Conservation (phyloP, 2,888 invertebrate genomes). For the Proisotoma minuta region DNA sequence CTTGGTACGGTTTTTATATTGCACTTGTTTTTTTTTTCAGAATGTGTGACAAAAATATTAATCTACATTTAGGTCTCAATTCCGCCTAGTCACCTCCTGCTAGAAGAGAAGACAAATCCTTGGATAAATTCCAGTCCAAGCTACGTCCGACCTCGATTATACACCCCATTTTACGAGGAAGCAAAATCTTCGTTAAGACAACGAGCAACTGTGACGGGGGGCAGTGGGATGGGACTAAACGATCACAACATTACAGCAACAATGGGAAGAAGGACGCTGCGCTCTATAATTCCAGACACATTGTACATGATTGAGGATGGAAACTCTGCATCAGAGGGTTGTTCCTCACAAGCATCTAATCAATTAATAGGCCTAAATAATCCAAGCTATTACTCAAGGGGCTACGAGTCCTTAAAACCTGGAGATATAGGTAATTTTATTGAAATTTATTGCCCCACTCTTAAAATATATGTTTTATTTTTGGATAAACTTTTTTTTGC, state of each 20-base stretch:
- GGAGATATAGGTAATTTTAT: slow-evolving; percentile 10
- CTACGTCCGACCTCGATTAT: slow-evolving; percentile 75
- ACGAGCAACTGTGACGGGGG: slow-evolving; percentile 18
- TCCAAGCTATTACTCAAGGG: slow-evolving; percentile 6
- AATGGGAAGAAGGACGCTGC: slow-evolving; percentile 24
- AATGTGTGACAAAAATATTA: slow-evolving; percentile 7
- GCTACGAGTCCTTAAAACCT: slow-evolving; percentile 7
- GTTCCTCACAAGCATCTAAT: slow-evolving; percentile 10
- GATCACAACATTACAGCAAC: slow-evolving; percentile 15
- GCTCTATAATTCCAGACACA: slow-evolving; percentile 36
- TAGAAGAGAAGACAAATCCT: slow-evolving; percentile 64
- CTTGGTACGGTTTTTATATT: slow-evolving; percentile 54
- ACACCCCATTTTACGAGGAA: slow-evolving; percentile 92
- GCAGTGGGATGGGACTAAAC: slow-evolving; percentile 8
- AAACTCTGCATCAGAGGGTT: slow-evolving; percentile 4
- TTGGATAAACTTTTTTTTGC: too few relatives aligned
- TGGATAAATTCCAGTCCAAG: slow-evolving; percentile 64
- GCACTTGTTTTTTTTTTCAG: not conserved
- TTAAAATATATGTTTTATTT: too few relatives aligned
- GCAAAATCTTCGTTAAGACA: slow-evolving; percentile 57
- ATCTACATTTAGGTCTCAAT: slow-evolving; percentile 54
- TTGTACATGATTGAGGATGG: slow-evolving; percentile 37
- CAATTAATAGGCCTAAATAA: slow-evolving; percentile 9
- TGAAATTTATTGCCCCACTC: not conserved
- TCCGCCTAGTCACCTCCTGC: slow-evolving; percentile 77